Evolutionary conservation across 1,140 invertebrate species (phyloP).

Genomic region (Drosophila carrolli): DNA sequence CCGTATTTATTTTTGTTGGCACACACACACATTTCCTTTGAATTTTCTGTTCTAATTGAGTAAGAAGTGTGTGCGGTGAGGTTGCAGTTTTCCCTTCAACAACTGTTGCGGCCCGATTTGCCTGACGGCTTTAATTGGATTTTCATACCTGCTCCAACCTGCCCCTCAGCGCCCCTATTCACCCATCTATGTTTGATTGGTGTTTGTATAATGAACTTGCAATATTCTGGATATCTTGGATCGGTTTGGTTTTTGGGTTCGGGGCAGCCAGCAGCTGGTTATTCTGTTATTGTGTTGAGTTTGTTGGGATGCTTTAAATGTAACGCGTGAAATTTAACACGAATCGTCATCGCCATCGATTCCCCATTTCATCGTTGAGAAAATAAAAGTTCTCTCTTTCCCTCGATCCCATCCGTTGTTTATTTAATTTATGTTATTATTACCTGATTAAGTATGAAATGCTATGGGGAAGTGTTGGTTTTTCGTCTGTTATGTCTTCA

Average conservation of each 20-base stretch:
- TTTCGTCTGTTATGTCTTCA: constrained; percentile 62
- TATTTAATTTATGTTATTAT: constrained; percentile 83
- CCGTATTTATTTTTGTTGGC: constrained; percentile 74
- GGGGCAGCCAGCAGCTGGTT: constrained; percentile 22
- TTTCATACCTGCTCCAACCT: constrained; percentile 69
- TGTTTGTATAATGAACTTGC: constrained; percentile 82
- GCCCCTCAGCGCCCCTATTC: constrained; percentile 5
- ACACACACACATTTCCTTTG: constrained; percentile 70
- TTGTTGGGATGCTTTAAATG: constrained; percentile 59
- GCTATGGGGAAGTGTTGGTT: constrained; percentile 40
- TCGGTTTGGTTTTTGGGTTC: constrained; percentile 13
- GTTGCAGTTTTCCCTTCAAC: constrained; percentile 73
- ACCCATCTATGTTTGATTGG: constrained; percentile 70
- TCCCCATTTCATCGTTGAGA: constrained; percentile 40
- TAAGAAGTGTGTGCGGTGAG: constrained; percentile 77
- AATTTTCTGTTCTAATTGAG: constrained; percentile 83
- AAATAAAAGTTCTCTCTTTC: constrained; percentile 63
- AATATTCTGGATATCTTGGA: constrained; percentile 64
- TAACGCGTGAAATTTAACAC: constrained; percentile 80
- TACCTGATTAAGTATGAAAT: constrained; percentile 77
- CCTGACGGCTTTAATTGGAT: constrained; percentile 77
- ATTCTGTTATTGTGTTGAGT: constrained; percentile 22
- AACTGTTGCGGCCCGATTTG: constrained; percentile 67
- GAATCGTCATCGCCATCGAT: constrained; percentile 52
- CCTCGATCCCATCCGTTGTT: constrained; percentile 52